phyloP scores from a whole-genome alignment of 1,140 invertebrate species.

The Nasonia giraulti region DNA sequence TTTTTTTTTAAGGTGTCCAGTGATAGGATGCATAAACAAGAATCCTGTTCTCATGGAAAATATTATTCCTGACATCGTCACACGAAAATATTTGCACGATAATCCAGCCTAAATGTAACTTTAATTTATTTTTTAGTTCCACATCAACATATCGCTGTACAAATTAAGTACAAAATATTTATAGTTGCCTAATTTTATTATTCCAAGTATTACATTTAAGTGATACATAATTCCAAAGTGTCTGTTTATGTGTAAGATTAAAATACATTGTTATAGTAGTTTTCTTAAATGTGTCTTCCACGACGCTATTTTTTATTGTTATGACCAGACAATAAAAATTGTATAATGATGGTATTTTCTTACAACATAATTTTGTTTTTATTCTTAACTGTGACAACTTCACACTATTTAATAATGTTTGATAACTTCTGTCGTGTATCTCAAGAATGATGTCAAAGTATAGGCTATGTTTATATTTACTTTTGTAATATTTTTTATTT shows the following conservation, averaged over 20 bases:
- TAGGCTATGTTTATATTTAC: conserved; percentile 60
- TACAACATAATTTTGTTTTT: conserved; percentile 6
- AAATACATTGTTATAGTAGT: conserved; percentile 17
- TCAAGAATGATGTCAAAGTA: conserved; percentile 1
- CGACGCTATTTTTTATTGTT: background rate
- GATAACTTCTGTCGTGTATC: conserved; percentile 15
- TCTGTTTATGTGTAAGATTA: background rate
- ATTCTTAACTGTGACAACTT: conserved; percentile 13
- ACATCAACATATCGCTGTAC: background rate
- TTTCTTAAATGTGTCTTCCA: background rate
- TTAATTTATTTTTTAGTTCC: background rate
- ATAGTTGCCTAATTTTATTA: background rate
- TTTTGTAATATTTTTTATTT: conserved; percentile 49
- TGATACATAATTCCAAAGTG: background rate
- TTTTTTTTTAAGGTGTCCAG: conserved; percentile 63
- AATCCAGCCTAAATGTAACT: conserved; percentile 38
- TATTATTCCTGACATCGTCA: conserved; percentile 59
- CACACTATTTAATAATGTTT: background rate
- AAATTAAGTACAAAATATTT: background rate
- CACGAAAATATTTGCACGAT: conserved; percentile 58
- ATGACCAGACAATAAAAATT: background rate
- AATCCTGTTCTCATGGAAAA: conserved; percentile 58
- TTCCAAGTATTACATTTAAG: background rate
- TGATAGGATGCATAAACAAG: conserved; percentile 65
- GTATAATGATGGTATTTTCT: background rate